These are phyloP conservation scores for Dichetophora obliterata DNA, from an alignment of 2,888 invertebrate genomes.

Conservation along the genomic window DNA sequence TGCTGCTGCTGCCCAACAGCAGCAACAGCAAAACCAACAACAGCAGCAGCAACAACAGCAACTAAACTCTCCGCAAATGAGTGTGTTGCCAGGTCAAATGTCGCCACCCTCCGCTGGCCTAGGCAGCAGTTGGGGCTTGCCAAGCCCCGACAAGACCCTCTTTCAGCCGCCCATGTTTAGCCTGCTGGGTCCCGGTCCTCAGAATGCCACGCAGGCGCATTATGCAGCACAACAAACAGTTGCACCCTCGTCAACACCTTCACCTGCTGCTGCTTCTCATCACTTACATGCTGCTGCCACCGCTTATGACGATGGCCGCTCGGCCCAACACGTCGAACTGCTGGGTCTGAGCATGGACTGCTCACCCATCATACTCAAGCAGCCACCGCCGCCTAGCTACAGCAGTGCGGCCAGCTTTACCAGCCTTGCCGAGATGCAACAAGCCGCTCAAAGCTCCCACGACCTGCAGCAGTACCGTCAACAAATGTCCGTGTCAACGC, in stretches of 20 bases:
- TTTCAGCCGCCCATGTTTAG: constrained; percentile 77
- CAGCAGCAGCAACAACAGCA: constrained; percentile 61
- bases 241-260: constrained; percentile 65
- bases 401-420: constrained; percentile 72
- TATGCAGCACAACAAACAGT: constrained; percentile 67
- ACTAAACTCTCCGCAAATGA: constrained; percentile 67
- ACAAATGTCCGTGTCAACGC: constrained; percentile 70
- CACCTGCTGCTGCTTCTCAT: constrained; percentile 65
- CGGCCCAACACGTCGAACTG: constrained; percentile 71
- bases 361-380: constrained; percentile 73
- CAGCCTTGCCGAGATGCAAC: constrained; percentile 72
- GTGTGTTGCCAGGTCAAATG: constrained; percentile 69
- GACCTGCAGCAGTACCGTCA: constrained; percentile 73
- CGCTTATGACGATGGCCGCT: constrained; percentile 65
- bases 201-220: constrained; percentile 73
- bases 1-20: constrained; percentile 56
- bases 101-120: constrained; percentile 74
- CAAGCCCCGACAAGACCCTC: constrained; percentile 77
- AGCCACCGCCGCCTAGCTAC: constrained; percentile 76
- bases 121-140: constrained; percentile 81
- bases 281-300: constrained; percentile 63
- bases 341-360: constrained; percentile 76
- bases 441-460: constrained; percentile 70
- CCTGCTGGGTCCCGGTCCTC: constrained; percentile 74
- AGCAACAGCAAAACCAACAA: constrained; percentile 55